A percentile compares a stretch with the other conserved stretches of the same genome.
Conservation (phyloP, 2,113 vertebrate genomes). For the Micronycteris hirsuta region DNA sequence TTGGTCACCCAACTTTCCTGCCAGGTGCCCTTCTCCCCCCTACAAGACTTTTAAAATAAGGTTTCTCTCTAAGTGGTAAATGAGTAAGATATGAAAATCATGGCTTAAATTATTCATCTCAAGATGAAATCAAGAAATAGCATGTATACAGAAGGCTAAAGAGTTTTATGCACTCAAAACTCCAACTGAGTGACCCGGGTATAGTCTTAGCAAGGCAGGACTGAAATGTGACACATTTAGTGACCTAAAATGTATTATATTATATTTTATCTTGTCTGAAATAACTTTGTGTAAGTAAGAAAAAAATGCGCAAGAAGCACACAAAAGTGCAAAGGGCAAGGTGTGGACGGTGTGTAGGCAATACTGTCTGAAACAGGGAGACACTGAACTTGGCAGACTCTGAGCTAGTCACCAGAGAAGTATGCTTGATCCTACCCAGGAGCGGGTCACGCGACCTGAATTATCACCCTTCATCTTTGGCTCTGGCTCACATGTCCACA, state of each 20-base stretch:
- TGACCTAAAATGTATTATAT: background rate
- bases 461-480: background rate
- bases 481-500: background rate
- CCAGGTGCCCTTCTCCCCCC: background rate
- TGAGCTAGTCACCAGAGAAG: background rate
- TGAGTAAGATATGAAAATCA: background rate
- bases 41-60: background rate
- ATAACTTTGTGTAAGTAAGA: background rate
- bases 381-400: background rate
- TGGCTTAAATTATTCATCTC: background rate
- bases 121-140: background rate
- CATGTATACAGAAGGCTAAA: background rate
- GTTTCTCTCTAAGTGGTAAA: background rate
- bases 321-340: background rate
- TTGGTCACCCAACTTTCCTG: background rate
- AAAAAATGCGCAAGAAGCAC: background rate
- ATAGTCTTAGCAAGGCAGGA: background rate
- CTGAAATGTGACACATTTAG: background rate
- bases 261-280: background rate
- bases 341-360: background rate
- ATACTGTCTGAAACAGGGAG: background rate
- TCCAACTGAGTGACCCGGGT: background rate
- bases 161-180: conserved; percentile 1
- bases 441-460: background rate
- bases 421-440: background rate